These are phyloP conservation scores for Doris montereyensis DNA, from an alignment of 2,888 invertebrate species.

Conservation along the genomic window DNA sequence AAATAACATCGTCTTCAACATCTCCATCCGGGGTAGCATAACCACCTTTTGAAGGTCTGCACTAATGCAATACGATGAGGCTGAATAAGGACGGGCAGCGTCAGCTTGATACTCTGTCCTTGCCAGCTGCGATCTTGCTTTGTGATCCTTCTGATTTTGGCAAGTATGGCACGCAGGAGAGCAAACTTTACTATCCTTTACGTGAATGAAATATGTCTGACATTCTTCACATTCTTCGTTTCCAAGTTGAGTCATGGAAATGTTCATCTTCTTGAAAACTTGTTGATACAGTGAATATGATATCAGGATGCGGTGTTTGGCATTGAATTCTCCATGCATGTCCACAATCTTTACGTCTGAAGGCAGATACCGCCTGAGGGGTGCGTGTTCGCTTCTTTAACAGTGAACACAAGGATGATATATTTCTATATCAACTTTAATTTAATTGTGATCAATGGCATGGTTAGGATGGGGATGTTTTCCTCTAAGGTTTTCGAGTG, in stretches of 20 bases:
- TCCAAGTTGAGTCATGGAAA: slow-evolving; percentile 7
- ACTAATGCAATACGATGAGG: not conserved
- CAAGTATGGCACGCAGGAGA: not conserved
- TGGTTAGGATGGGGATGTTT: too few species aligned
- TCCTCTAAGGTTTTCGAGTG: too few species aligned
- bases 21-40: slow-evolving; percentile 1
- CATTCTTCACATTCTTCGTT: slow-evolving; percentile 13
- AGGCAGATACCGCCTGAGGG: not conserved
- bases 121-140: not conserved
- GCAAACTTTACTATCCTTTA: not conserved
- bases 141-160: not conserved
- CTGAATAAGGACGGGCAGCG: not conserved
- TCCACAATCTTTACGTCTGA: not conserved
- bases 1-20: not conserved
- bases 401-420: not conserved
- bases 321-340: not conserved
- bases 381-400: not conserved
- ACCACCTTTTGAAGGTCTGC: slow-evolving; percentile 25
- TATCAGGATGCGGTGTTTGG: not conserved
- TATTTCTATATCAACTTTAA: not conserved
- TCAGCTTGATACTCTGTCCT: not conserved
- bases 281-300: not conserved
- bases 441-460: too few species aligned
- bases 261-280: slow-evolving; percentile 8
- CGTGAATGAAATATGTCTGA: not conserved